Conservation (phyloP, 2,888 invertebrate species). For the Melanophora roralis region DNA sequence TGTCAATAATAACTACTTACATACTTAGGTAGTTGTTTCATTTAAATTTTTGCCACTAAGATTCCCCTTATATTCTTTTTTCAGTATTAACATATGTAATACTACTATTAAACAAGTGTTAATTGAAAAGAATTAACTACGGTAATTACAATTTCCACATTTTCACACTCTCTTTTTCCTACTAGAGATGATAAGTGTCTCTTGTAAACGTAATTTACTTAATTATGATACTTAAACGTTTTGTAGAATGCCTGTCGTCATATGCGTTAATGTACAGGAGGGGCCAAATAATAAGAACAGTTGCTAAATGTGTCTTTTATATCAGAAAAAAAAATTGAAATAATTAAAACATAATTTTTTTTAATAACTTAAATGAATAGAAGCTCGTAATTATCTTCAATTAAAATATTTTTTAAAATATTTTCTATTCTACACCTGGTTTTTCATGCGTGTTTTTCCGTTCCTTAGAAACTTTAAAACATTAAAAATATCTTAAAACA, state of each 20-base stretch:
- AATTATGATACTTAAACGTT: constrained; percentile 34
- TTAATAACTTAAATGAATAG: too few species aligned
- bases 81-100: constrained; percentile 35
- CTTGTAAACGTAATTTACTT: constrained; percentile 34
- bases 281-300: too few species aligned
- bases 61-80: background rate
- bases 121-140: constrained; percentile 53
- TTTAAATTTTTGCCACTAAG: background rate
- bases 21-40: background rate
- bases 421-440: too few species aligned
- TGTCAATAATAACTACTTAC: background rate
- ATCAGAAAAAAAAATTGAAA: too few species aligned
- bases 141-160: constrained; percentile 48
- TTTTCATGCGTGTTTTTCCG: too few species aligned
- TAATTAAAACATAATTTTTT: too few species aligned
- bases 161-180: too few species aligned
- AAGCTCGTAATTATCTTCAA: too few species aligned
- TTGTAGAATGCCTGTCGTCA: background rate
- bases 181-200: constrained; percentile 35
- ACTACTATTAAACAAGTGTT: constrained; percentile 23
- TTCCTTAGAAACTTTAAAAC: too few species aligned
- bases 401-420: too few species aligned
- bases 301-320: too few species aligned
- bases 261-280: background rate
- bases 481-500: too few species aligned